Base-by-base conservation (phyloP, 2,888 invertebrate species). In the Hydropsyche betteni region DNA sequence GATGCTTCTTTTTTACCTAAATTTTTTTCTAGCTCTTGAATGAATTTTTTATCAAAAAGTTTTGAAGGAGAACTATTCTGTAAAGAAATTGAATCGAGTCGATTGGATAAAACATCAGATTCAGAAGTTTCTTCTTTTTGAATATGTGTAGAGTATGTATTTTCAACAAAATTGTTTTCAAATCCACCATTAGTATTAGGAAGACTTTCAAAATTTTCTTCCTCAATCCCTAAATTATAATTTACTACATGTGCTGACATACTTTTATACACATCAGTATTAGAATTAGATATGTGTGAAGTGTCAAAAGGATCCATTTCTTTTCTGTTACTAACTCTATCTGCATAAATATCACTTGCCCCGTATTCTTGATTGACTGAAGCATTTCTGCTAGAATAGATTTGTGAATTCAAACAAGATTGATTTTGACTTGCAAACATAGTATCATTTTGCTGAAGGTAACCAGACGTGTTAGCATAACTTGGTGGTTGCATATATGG, bases 301-400 rank as follows among this genome's bases (percentile, higher is more conserved):
- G 92, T 93, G 80, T 93, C 92, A 80, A 93, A 92, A 0, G 92
- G 92, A 85, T 93, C 92, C 7, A 84, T 1, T 55, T 61, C 12
- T 71, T 44, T 75, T 64, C 34, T 64, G 36, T n/a, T 10, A 44
- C 6, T 1, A 68, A 38, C 55, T 72, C 69, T 16, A 70, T 52
- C 14, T 38, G 70, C 36, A 12, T 24, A 24, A 64, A 33, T 38
- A 74, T 7, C 69, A 61, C 55, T 76, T 72, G 24, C 69, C 55
- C 2, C 6, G 16, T 36, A 52, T 38, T 74, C 44, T 61, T 68
- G 53, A 10, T 55, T 33, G 10, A 14, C 16, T 24, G 7, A 33
- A 64, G 12, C 8, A 8, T 50, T 69, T n/a, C 24, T 69, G 10
- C 50, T 51, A n/a, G 69, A 50, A 44, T 69, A 69, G 6, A 44